Percentiles rank a stretch among this genome's conserved stretches.
phyloP scores from a whole-genome alignment of 2,113 vertebrate species.

The Carassius gibelio region DNA sequence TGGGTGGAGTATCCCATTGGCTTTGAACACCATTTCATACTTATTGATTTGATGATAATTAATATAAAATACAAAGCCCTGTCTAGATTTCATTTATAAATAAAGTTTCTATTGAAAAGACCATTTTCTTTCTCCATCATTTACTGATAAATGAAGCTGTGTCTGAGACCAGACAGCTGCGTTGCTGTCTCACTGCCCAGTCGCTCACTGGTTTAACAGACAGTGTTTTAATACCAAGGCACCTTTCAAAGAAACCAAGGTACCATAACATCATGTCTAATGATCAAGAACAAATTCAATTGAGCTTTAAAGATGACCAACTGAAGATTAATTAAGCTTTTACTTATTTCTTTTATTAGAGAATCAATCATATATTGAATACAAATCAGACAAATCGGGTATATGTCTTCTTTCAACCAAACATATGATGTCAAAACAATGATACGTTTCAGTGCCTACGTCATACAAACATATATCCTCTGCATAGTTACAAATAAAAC shows the following conservation, averaged over 20 bases:
- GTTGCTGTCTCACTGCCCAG: not conserved
- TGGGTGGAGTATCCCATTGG: not conserved
- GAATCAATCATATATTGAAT: not conserved
- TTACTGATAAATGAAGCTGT: slow-evolving; percentile 29
- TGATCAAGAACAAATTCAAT: slow-evolving; percentile 24
- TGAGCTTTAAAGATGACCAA: slow-evolving; percentile 6
- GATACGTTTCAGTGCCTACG: not conserved
- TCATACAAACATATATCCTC: not conserved
- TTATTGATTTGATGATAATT: not conserved
- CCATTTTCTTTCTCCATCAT: not conserved
- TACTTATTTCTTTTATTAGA: not conserved
- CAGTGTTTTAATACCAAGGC: not conserved
- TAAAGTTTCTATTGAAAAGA: not conserved
- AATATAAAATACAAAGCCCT: not conserved
- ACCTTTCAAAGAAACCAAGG: slow-evolving; percentile 1
- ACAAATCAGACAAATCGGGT: too few species aligned
- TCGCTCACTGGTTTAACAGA: too few species aligned
- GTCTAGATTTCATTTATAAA: not conserved
- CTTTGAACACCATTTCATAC: not conserved
- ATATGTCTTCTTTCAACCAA: too few species aligned
- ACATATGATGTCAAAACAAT: not conserved
- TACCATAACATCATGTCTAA: slow-evolving; percentile 1
- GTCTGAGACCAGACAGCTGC: slow-evolving; percentile 3
- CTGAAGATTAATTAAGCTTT: not conserved
- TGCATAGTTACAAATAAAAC: not conserved